Conservation (phyloP, 2,113 vertebrate species). For the Peucedramus taeniatus region DNA sequence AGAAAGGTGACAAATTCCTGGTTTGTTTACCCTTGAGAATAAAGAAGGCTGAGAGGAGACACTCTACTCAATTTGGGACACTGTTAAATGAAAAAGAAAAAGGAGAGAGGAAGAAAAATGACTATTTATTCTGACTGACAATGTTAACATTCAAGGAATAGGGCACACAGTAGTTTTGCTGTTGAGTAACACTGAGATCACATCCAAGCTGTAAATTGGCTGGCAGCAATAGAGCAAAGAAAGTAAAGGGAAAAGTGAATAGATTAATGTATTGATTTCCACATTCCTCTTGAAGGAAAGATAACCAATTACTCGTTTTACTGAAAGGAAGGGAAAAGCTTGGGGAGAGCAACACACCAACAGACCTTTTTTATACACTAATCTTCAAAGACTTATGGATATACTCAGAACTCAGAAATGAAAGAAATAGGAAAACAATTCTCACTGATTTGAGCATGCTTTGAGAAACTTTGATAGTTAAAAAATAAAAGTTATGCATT, state of each 20-base stretch:
- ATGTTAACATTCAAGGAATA: background rate
- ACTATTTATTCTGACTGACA: background rate
- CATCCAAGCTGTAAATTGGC: background rate
- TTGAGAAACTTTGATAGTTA: background rate
- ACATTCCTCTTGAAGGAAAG: background rate
- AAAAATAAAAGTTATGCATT: background rate
- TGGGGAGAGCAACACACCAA: background rate
- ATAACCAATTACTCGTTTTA: background rate
- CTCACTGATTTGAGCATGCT: background rate
- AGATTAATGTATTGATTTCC: background rate
- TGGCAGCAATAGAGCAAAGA: background rate
- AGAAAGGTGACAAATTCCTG: background rate
- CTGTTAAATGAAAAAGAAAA: background rate
- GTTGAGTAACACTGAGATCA: background rate
- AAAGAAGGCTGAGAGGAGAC: background rate
- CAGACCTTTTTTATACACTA: background rate
- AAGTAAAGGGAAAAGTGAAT: background rate
- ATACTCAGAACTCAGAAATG: background rate
- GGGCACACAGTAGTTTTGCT: background rate
- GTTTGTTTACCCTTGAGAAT: background rate
- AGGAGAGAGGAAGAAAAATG: background rate
- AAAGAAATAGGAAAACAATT: background rate
- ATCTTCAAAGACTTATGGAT: background rate
- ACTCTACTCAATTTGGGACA: background rate
- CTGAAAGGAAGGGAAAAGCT: background rate